Percentiles rank a stretch among this genome's conserved stretches.
phyloP scores from a whole-genome alignment of 2,113 vertebrate genomes.

The Gallinago undulata region DNA sequence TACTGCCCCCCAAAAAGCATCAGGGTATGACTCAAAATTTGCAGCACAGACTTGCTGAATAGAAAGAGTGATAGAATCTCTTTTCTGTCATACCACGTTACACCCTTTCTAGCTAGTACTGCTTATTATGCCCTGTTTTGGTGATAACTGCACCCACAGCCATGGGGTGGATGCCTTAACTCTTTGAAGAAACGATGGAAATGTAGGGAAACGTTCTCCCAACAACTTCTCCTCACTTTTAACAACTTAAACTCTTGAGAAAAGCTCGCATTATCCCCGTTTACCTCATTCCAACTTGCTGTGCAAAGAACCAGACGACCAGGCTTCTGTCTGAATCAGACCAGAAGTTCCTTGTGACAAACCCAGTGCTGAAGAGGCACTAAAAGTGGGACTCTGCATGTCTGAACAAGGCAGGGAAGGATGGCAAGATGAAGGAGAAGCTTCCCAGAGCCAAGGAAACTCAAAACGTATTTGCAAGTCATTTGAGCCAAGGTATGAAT shows the following conservation, averaged over 20 bases:
- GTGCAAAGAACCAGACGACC: not conserved
- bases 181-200: not conserved
- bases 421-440: not conserved
- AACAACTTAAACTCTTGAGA: not conserved
- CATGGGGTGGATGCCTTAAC: not conserved
- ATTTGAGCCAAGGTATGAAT: not conserved
- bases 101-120: not conserved
- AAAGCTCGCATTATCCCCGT: not conserved
- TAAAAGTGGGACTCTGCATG: not conserved
- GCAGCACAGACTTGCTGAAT: not conserved
- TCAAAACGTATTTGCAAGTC: not conserved
- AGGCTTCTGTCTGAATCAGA: not conserved
- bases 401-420: not conserved
- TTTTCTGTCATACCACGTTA: not conserved
- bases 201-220: not conserved
- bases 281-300: not conserved
- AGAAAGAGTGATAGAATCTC: not conserved
- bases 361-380: not conserved
- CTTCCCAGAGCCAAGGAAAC: not conserved
- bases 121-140: not conserved
- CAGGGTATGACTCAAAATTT: not conserved
- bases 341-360: not conserved
- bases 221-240: not conserved
- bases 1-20: not conserved
- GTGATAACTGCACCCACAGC: not conserved